These are phyloP conservation scores for Serrognathus titanus DNA, from an alignment of 2,888 invertebrate genomes.

Conservation along the genomic window DNA sequence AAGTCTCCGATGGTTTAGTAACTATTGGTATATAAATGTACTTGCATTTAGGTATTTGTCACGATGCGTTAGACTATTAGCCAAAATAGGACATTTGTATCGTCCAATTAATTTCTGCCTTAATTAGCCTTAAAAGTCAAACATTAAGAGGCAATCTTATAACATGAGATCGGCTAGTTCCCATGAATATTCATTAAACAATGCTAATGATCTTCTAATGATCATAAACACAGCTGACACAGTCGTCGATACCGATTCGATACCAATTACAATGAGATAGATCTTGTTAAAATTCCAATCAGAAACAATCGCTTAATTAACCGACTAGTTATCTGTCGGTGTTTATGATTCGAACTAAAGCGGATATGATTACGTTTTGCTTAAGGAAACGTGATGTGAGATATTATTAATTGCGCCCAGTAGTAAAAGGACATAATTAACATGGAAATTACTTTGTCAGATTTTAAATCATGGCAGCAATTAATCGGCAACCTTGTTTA, in stretches of 20 bases:
- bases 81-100: slow-evolving; percentile 8
- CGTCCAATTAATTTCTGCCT: slow-evolving; percentile 22
- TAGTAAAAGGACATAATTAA: too few species aligned
- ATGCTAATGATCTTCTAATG: slow-evolving; percentile 21
- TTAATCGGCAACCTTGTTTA: too few species aligned
- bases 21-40: too few species aligned
- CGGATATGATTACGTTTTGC: slow-evolving; percentile 11
- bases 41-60: too few species aligned
- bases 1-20: too few species aligned
- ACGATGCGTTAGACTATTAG: slow-evolving; percentile 4
- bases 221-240: slow-evolving; percentile 22
- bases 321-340: slow-evolving; percentile 16
- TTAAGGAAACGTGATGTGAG: neutral
- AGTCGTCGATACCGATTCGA: slow-evolving; percentile 19
- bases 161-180: slow-evolving; percentile 8
- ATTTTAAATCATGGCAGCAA: too few species aligned
- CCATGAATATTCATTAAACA: slow-evolving; percentile 26
- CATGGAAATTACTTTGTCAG: too few species aligned
- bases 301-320: slow-evolving; percentile 25
- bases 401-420: too few species aligned
- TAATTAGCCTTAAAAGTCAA: slow-evolving; percentile 24
- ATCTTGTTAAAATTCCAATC: slow-evolving; percentile 28
- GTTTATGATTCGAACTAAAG: slow-evolving; percentile 9
- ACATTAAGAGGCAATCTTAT: slow-evolving; percentile 11
- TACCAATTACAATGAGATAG: slow-evolving; percentile 23